phyloP scores from a whole-genome alignment of 2,797 vertebrate genomes.

The Etheostoma nigrum region DNA sequence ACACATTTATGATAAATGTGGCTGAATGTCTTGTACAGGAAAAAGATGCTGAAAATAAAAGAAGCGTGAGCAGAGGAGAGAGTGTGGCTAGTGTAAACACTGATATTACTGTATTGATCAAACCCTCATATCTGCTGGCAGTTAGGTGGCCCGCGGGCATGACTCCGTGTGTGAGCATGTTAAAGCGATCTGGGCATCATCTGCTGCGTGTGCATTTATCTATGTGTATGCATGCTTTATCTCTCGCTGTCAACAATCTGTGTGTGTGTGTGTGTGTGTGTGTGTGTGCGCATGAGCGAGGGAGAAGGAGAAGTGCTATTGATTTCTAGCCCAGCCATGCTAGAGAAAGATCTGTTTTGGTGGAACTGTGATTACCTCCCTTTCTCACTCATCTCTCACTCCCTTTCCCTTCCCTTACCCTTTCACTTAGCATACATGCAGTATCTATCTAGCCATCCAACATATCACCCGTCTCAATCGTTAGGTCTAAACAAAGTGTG shows the following conservation, averaged over 20 bases:
- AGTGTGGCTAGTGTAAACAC: slow-evolving; percentile 56
- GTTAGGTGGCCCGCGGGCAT: slow-evolving; percentile 55
- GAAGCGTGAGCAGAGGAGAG: slow-evolving; percentile 22
- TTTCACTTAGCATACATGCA: slow-evolving; percentile 68
- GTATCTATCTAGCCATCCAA: slow-evolving; percentile 51
- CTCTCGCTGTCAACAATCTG: slow-evolving; percentile 36
- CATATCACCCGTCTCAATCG: slow-evolving; percentile 53
- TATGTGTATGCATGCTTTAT: slow-evolving; percentile 30
- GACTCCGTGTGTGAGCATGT: slow-evolving; percentile 52
- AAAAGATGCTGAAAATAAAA: slow-evolving; percentile 45
- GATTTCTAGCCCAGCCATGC: slow-evolving; percentile 69
- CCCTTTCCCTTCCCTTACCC: slow-evolving; percentile 30
- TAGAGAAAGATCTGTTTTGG: slow-evolving; percentile 78
- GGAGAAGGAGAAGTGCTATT: slow-evolving; percentile 62
- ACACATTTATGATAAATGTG: slow-evolving; percentile 44
- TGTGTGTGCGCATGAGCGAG: slow-evolving; percentile 32
- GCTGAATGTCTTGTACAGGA: slow-evolving; percentile 4
- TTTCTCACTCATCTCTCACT: slow-evolving; percentile 36
- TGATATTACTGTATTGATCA: slow-evolving; percentile 80
- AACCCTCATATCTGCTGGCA: slow-evolving; percentile 69
- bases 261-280: slow-evolving; percentile 20
- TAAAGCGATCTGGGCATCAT: slow-evolving; percentile 59
- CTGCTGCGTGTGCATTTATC: slow-evolving; percentile 44
- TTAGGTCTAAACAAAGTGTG: slow-evolving; percentile 69
- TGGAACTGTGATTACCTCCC: slow-evolving; percentile 78